Base-by-base conservation (phyloP, 1,140 invertebrate species). In the Drosophila elegans region DNA sequence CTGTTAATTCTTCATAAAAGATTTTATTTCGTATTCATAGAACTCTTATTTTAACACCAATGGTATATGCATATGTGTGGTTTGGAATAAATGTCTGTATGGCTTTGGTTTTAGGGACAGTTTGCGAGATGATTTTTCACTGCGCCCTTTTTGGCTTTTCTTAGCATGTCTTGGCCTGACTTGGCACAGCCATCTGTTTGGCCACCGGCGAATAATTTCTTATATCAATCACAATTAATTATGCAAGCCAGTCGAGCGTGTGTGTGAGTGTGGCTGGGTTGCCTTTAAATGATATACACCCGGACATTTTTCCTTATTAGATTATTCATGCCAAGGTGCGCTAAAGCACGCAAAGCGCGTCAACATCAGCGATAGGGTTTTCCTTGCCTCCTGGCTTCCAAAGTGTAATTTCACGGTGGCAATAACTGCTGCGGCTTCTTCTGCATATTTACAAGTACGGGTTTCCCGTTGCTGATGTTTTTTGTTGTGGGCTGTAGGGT, bases 191-290 rank as follows among this genome's bases (percentile, higher is more conserved):
- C 82, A 82, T 80, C 84, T 88, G 83, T 74, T 88, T 57, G 62
- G 48, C 69, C 79, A 61, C 73, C 56, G 78, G 68, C 79, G 74
- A 83, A 75, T 89, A 89, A 88, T 89, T 89, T 89, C 79, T 83
- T 83, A 71, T 78, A 89, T 89, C 84, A 89, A 89, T 89, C 84
- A 89, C 84, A 89, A 89, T 89, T 89, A 89, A 89, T 89, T 89
- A 84, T 83, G 79, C 55, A 60, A 60, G 49, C 52, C 27, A 54
- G 39, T 39, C 16, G 56, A 46, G 27, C 57, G 46, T 57, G 41
- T 55, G 46, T 60, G 53, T 41, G 56, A 49, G 39, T 54, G 25
- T n/a, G 27, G 10, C 2, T 16, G 39, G 38, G 29, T 52, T 46
- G 57, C 49, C 55, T 71, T 88, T 80, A 71, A 77, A 74, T 83